Evolutionary conservation across 1,140 invertebrate species (phyloP), one percentile per base, ranked within the genome.

Genomic region (Sarcophaga bullata): DNA sequence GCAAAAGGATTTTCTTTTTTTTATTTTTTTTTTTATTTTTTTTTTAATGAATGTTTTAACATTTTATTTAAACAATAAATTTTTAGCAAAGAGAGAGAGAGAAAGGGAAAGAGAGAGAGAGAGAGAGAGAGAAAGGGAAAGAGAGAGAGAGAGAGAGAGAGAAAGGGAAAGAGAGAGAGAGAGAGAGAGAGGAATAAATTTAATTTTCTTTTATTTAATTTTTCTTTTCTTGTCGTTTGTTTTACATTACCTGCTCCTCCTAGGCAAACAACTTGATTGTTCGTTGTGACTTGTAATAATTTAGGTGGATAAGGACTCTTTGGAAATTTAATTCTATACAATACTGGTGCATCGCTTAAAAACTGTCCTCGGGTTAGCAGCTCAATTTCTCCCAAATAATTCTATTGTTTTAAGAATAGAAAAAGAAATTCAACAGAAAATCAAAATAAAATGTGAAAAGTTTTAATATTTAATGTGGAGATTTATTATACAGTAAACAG

Each of bases 301-400:
- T 89, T 89, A 25, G 88, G 88, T 8, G 88, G 88, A 52, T 86
- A 88, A 80, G 87, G 83, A 81, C 85, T 86, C 80, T 88, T 88
- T 15, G 88, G 88, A 81, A 89, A 89, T 8, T 87, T 87, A 7
- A 89, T 85, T 83, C 87, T 89, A 68, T 89, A 89, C 0, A 89
- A 76, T 3, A 89, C 85, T 1, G 85, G 86, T 0, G 85, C 84
- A 83, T 86, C 83, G 25, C 73, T 85, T 48, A 83, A 78, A 3
- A 87, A 88, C 68, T 87, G 85, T 13, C 88, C 88, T 7, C 88
- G 86, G 13, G 88, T 88, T 11, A 89, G 84, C 73, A 89, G 82
- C 54, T 89, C 88, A 52, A 89, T 89, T 83, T 89, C 88, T 3
- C 88, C 88, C 8, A 89, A 84, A 81, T 89, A 89, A 76, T 87